phyloP scores from a whole-genome alignment of 2,888 invertebrate genomes.

The Stegophylla sp. region DNA sequence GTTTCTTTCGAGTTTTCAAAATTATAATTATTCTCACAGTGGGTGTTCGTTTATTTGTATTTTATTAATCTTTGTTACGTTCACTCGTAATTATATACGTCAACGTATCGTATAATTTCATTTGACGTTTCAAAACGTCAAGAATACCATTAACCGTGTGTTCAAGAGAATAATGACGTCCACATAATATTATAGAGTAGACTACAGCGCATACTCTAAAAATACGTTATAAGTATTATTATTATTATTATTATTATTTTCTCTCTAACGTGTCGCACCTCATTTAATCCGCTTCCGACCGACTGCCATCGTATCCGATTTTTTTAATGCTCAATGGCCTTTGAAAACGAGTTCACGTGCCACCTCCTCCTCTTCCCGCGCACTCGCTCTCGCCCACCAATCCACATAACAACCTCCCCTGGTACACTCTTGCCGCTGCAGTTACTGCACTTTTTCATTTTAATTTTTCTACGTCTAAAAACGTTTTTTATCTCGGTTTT shows the following conservation, averaged over 20 bases:
- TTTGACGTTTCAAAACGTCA: not conserved
- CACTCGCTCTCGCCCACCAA: no score
- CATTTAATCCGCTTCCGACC: conserved; percentile 31
- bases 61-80: no score
- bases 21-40: no score
- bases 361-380: not conserved
- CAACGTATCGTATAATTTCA: not conserved
- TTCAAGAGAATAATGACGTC: not conserved
- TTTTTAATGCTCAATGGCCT: conserved; percentile 38
- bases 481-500: not conserved
- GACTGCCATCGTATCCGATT: conserved; percentile 37
- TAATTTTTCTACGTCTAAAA: not conserved
- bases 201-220: not conserved
- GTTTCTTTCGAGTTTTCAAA: no score
- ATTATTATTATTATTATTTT: not conserved
- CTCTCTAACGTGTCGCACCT: conserved; percentile 16
- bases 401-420: not conserved
- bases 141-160: not conserved
- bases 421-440: not conserved
- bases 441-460: not conserved
- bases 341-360: conserved; percentile 27
- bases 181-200: no score
- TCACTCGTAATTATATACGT: no score
- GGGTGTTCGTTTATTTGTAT: no score
- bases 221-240: conserved; percentile 6